A percentile compares a stretch with the other conserved stretches of the same genome.
Conservation (phyloP, 2,797 vertebrate species). For the Euphonia xanthogaster region DNA sequence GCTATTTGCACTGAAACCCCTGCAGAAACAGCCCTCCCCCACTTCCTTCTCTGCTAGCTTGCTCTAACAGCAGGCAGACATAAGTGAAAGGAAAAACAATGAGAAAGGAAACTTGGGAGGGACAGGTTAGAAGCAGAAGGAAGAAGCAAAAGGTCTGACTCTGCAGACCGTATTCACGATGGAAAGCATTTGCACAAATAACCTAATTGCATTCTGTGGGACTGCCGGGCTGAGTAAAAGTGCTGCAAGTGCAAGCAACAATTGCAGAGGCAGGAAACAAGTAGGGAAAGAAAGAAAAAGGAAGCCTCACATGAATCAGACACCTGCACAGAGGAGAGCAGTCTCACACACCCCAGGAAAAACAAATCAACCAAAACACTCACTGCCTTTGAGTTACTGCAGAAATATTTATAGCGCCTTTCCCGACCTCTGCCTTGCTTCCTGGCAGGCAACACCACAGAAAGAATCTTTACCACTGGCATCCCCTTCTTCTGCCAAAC, state of each 20-base stretch:
- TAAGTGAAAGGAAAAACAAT: conserved; percentile 68
- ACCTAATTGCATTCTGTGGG: conserved; percentile 3
- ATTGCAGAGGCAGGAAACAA: conserved; percentile 54
- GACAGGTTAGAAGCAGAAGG: conserved; percentile 65
- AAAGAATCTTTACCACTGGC: conserved; percentile 52
- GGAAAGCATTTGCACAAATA: conserved; percentile 49
- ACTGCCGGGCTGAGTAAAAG: conserved; percentile 35
- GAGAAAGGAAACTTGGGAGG: conserved; percentile 66
- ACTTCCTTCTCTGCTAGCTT: conserved; percentile 45
- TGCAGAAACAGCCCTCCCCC: conserved; percentile 43
- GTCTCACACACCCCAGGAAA: conserved; percentile 42
- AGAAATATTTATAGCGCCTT: conserved; percentile 54
- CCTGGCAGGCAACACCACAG: conserved; percentile 51
- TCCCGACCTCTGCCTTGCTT: conserved; percentile 40
- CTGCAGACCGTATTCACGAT: conserved; percentile 20
- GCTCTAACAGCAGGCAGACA: conserved; percentile 47
- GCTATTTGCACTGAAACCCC: conserved; percentile 29
- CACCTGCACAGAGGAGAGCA: conserved; percentile 33
- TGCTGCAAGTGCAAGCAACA: conserved; percentile 24
- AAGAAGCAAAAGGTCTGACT: conserved; percentile 63
- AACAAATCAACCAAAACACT: conserved; percentile 34
- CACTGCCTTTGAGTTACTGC: conserved; percentile 43
- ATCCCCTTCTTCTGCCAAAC: background rate
- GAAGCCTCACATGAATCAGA: conserved; percentile 40
- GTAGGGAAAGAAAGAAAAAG: conserved; percentile 62